Evolutionary conservation across 2,797 vertebrate genomes (phyloP).

Genomic region (Odontamblyopus rebecca): DNA sequence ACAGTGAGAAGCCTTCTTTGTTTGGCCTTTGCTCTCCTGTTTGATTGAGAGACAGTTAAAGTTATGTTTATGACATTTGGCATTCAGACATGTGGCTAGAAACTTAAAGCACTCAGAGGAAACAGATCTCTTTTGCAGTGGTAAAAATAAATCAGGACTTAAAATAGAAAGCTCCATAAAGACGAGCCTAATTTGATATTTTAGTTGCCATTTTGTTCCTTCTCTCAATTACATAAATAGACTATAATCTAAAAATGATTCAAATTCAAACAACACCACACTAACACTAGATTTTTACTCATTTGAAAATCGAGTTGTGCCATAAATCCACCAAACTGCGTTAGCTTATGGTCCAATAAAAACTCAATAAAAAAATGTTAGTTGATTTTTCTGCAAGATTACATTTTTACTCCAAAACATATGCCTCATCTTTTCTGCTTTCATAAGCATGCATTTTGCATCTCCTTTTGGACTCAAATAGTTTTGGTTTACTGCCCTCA

Average conservation of each 20-base stretch:
- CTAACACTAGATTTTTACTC: constrained; percentile 16
- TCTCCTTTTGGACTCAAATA: constrained; percentile 47
- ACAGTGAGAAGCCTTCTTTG: constrained; percentile 47
- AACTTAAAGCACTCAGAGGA: background rate
- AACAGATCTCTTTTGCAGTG: background rate
- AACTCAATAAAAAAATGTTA: constrained; percentile 47
- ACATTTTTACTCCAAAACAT: constrained; percentile 46
- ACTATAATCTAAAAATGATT: no score
- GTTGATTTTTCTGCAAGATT: constrained; percentile 42
- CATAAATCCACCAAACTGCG: constrained; percentile 13
- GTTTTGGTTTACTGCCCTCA: constrained; percentile 33
- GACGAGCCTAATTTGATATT: background rate
- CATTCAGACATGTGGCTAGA: constrained; percentile 36
- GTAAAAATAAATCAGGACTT: background rate
- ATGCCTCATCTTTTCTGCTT: constrained; percentile 42
- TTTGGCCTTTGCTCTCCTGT: constrained; percentile 32
- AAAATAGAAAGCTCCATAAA: background rate
- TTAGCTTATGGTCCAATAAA: constrained; percentile 17
- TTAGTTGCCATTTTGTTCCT: no score
- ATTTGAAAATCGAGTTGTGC: constrained; percentile 11
- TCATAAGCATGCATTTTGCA: constrained; percentile 39
- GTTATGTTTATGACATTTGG: constrained; percentile 45
- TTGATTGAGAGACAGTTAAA: constrained; percentile 58
- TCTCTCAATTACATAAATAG: no score
- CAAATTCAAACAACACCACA: constrained; percentile 2